Evolutionary conservation across 2,888 invertebrate species (phyloP).

Genomic region (Euzetes globulus): DNA sequence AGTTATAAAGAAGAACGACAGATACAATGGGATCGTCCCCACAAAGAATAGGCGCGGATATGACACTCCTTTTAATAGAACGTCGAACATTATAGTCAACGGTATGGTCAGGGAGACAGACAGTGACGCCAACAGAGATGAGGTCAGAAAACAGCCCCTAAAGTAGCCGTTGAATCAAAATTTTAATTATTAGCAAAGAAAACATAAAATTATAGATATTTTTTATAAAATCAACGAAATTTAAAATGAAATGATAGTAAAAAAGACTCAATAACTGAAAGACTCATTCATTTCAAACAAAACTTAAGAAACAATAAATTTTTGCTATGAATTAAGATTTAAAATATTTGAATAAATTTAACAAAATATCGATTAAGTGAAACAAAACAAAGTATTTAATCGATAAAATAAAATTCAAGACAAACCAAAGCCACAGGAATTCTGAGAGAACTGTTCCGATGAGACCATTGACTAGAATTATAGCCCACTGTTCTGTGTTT

Average conservation of each 20-base stretch:
- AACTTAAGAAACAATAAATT: constrained; percentile 14
- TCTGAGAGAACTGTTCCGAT: constrained; percentile 85
- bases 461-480: constrained; percentile 73
- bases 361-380: neutral
- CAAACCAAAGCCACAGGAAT: constrained; percentile 83
- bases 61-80: constrained; percentile 58
- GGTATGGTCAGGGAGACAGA: constrained; percentile 80
- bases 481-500: constrained; percentile 66
- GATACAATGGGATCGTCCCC: constrained; percentile 67
- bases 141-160: constrained; percentile 90
- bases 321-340: too few species aligned
- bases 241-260: too few species aligned
- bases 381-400: neutral
- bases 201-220: too few species aligned
- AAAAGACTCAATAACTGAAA: too few species aligned
- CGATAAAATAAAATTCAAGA: constrained; percentile 36
- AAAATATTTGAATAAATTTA: neutral
- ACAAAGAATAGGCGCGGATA: constrained; percentile 61
- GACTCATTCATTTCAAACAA: neutral
- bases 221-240: too few species aligned
- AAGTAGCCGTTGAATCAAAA: constrained; percentile 32
- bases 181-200: constrained; percentile 25
- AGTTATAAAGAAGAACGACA: constrained; percentile 64
- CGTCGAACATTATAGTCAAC: constrained; percentile 76
- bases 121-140: constrained; percentile 76